These are phyloP conservation scores for Ennomos erosarius DNA, from an alignment of 2,888 invertebrate genomes.

Conservation along the genomic window DNA sequence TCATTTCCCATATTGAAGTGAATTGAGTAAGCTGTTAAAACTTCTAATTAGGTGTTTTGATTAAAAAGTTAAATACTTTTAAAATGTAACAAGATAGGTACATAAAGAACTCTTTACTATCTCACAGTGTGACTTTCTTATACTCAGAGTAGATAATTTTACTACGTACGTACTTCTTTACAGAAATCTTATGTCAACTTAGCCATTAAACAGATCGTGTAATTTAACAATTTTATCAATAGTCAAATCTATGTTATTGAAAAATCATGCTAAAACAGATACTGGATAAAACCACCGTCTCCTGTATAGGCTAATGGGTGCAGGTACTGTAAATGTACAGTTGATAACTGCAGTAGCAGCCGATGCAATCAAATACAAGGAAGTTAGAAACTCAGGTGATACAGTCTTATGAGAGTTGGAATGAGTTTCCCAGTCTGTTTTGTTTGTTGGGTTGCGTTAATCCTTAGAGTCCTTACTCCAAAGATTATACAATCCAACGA, in stretches of 20 bases:
- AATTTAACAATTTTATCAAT: no score
- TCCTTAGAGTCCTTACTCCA: no score
- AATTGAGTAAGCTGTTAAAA: slow-evolving; percentile 20
- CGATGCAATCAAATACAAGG: slow-evolving; percentile 33
- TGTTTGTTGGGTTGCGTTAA: background rate
- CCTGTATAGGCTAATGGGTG: slow-evolving; percentile 20
- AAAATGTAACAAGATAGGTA: no score
- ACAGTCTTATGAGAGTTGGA: background rate
- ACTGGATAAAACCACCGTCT: background rate
- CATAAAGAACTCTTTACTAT: no score
- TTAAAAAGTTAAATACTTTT: no score
- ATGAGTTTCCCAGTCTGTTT: slow-evolving; percentile 5
- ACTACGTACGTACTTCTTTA: no score
- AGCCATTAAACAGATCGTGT: no score
- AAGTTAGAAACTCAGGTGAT: slow-evolving; percentile 23
- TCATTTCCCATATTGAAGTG: slow-evolving; percentile 46
- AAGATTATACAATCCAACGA: no score
- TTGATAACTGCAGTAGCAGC: slow-evolving; percentile 30
- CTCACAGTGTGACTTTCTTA: no score
- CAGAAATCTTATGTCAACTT: no score
- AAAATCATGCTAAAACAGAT: background rate
- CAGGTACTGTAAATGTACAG: slow-evolving; percentile 28
- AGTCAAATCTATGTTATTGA: no score
- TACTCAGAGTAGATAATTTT: no score
- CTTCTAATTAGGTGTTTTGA: background rate